These are phyloP conservation scores for Etia nguti DNA, from an alignment of 2,113 vertebrate genomes.

Conservation along the genomic window DNA sequence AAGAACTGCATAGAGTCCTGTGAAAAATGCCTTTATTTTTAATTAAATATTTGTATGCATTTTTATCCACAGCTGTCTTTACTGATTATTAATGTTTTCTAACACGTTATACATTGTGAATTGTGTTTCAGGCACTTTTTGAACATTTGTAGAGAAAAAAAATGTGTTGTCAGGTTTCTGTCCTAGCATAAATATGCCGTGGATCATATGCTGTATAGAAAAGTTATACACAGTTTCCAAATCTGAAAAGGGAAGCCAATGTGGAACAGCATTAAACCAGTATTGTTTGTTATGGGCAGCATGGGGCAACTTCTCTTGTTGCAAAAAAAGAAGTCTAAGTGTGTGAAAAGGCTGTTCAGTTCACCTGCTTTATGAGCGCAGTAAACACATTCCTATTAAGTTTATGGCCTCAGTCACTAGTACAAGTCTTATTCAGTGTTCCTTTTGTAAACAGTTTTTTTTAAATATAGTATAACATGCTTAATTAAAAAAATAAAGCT, in stretches of 20 bases:
- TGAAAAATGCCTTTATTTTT: background rate
- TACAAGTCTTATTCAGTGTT: background rate
- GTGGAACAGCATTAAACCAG: background rate
- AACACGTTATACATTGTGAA: background rate
- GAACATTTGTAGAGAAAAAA: background rate
- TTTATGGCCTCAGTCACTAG: background rate
- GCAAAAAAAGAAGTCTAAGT: background rate
- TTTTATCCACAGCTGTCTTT: background rate
- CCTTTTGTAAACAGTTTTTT: background rate
- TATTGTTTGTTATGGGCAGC: background rate
- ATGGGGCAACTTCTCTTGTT: background rate
- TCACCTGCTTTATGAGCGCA: background rate
- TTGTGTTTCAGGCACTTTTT: background rate
- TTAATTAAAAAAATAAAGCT: background rate
- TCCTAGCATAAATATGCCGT: background rate
- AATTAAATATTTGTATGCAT: background rate
- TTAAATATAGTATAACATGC: background rate
- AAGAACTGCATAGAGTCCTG: background rate
- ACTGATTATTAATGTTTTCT: background rate
- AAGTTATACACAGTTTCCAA: background rate
- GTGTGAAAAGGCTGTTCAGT: background rate
- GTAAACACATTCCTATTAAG: background rate
- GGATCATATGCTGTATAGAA: background rate
- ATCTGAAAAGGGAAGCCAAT: background rate
- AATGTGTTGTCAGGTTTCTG: background rate